Evolutionary conservation across 2,113 vertebrate species (phyloP), one percentile per base, ranked within the genome.

Genomic region (Phaetusa simplex): DNA sequence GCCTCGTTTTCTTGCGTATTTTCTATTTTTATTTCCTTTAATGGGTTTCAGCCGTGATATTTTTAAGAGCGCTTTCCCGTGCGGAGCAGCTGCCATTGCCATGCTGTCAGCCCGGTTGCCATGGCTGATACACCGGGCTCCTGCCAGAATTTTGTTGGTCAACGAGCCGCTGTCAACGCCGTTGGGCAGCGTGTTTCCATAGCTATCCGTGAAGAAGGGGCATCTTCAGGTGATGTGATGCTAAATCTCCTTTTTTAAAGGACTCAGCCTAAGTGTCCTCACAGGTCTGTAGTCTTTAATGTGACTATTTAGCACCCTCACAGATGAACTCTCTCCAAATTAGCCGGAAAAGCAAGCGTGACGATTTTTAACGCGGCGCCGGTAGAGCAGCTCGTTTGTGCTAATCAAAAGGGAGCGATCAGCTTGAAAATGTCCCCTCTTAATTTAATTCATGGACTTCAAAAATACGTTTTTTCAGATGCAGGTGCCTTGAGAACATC

Each of bases 1-100:
- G 91, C 84, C 82, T 93, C 9, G 1, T 69, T 79, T 92, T 56
- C 85, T 70, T 49, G 71, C 62, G 0, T 92, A 34, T 90, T 86
- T 95, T 59, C 88, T 93, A 95, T 91, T 96, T 97, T 88, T 80
- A 64, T 92, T 88, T 84, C 58, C 85, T 93, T 89, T 88, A 73
- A 89, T 86, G 94, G 43, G 15, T 79, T 94, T 95, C 55, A 67
- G 78, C 94, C 36, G 15, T 29, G 90, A 78, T 84, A 95, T 95
- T 97, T 90, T 88, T 74, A 43, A 74, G 56, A 87, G 52, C 12
- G 9, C 26, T 34, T 38, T 59, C 42, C 81, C 27, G n/a, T 56
- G 78, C 4, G 6, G 23, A 82, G 74, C 93, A 95, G 96, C 94
- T 95, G 97, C 95, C 80, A 49, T 16, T 26, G 59, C 79, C 79